These are phyloP conservation scores for Eupithecia vulgata DNA, from an alignment of 2,888 invertebrate species.

Conservation along the genomic window DNA sequence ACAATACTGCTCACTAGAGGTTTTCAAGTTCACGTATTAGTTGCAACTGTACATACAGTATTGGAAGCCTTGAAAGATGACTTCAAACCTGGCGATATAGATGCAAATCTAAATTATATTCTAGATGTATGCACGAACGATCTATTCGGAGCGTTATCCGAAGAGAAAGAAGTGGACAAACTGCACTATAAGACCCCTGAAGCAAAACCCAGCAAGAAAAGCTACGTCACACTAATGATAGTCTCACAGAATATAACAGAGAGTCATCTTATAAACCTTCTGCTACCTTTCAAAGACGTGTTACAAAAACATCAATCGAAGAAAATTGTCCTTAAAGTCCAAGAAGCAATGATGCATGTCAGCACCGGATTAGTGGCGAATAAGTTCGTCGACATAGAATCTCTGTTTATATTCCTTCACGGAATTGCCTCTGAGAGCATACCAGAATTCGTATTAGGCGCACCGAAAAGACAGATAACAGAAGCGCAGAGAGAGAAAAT, in stretches of 20 bases:
- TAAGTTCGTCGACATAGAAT: slow-evolving; percentile 87
- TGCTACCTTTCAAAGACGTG: slow-evolving; percentile 92
- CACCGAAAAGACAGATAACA: slow-evolving; percentile 78
- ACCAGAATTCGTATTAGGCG: slow-evolving; percentile 85
- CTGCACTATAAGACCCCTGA: slow-evolving; percentile 92
- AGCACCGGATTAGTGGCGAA: slow-evolving; percentile 93
- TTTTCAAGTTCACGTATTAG: slow-evolving; percentile 96
- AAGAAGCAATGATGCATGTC: slow-evolving; percentile 91
- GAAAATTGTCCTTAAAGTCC: slow-evolving; percentile 90
- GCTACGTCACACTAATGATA: slow-evolving; percentile 93
- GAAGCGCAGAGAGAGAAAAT: slow-evolving; percentile 83
- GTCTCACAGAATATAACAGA: slow-evolving; percentile 91
- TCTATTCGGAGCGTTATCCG: slow-evolving; percentile 93
- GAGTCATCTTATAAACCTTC: slow-evolving; percentile 88
- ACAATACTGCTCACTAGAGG: slow-evolving; percentile 92
- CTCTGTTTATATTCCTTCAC: slow-evolving; percentile 91
- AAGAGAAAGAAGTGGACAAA: slow-evolving; percentile 96
- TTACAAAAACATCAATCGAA: slow-evolving; percentile 90
- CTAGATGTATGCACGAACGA: slow-evolving; percentile 94
- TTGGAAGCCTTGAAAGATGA: slow-evolving; percentile 88
- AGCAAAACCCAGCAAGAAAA: slow-evolving; percentile 92
- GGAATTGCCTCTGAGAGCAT: slow-evolving; percentile 93
- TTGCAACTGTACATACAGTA: slow-evolving; percentile 93
- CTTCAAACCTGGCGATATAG: slow-evolving; percentile 91
- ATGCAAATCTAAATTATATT: slow-evolving; percentile 89